Percentiles rank a stretch among this genome's conserved stretches.
Evolutionary conservation across 2,797 vertebrate genomes (phyloP).

Genomic region (Cirrhinus molitorella): DNA sequence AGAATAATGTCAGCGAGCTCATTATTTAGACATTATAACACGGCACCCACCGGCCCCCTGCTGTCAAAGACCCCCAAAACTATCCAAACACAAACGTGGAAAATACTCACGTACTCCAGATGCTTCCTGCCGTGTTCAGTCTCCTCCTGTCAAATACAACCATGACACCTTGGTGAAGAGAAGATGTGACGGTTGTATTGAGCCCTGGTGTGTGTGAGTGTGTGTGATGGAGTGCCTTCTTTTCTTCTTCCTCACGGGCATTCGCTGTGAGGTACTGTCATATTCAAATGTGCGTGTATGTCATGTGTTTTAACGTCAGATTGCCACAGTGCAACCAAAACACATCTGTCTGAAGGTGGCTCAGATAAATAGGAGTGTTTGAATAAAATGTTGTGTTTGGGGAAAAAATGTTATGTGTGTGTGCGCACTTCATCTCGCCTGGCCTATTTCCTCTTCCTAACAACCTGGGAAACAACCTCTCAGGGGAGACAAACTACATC

Average conservation of each 20-base stretch:
- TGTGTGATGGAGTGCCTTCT: slow-evolving; percentile 32
- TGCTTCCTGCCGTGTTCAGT: slow-evolving; percentile 51
- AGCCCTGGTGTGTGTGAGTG: slow-evolving; percentile 3
- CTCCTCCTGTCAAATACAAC: slow-evolving; percentile 49
- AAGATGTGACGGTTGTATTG: slow-evolving; percentile 48
- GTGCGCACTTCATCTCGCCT: slow-evolving; percentile 30
- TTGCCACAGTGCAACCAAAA: slow-evolving; percentile 27
- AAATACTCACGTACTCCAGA: slow-evolving; percentile 25
- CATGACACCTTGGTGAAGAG: slow-evolving; percentile 31
- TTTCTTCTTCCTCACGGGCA: slow-evolving; percentile 24
- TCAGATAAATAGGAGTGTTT: slow-evolving; percentile 40
- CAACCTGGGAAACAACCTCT: slow-evolving; percentile 50
- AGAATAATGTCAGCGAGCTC: slow-evolving; percentile 34
- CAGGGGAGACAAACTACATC: slow-evolving; percentile 51
- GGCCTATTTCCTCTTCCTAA: slow-evolving; percentile 51
- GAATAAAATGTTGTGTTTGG: slow-evolving; percentile 34
- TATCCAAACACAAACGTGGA: neutral
- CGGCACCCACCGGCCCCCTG: slow-evolving; percentile 32
- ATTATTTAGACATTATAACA: slow-evolving; percentile 55
- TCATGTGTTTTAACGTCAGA: slow-evolving; percentile 34
- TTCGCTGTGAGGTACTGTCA: slow-evolving; percentile 28
- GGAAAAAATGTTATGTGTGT: neutral
- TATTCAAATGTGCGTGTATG: slow-evolving; percentile 33
- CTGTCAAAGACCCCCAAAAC: slow-evolving; percentile 29
- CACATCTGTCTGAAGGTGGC: slow-evolving; percentile 41